These are phyloP conservation scores for Lepidurus couesii DNA, from an alignment of 1,140 invertebrate species.

Conservation along the genomic window DNA sequence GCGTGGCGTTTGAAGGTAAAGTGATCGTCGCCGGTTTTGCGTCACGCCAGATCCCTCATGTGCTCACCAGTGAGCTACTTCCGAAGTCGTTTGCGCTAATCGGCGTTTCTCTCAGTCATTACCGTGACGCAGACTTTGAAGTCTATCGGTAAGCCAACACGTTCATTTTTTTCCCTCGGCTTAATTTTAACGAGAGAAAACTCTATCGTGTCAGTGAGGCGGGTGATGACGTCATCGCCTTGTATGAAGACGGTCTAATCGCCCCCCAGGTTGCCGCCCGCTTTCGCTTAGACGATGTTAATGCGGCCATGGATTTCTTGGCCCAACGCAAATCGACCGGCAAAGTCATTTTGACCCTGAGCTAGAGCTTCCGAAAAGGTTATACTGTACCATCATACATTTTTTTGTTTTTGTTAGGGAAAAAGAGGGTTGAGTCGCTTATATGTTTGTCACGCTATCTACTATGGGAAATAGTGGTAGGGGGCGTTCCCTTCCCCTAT, in stretches of 20 bases:
- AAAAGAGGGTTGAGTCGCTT: not conserved
- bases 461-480: not conserved
- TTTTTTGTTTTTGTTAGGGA: not conserved
- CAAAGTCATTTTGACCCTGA: slow-evolving; percentile 49
- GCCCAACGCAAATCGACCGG: slow-evolving; percentile 49
- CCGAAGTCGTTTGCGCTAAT: slow-evolving; percentile 48
- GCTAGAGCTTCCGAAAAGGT: slow-evolving; percentile 35
- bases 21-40: slow-evolving; percentile 54
- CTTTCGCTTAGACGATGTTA: slow-evolving; percentile 48
- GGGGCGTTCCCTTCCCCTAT: not conserved
- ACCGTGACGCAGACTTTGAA: slow-evolving; percentile 47
- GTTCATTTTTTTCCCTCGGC: slow-evolving; percentile 15
- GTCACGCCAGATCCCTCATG: slow-evolving; percentile 45
- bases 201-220: slow-evolving; percentile 41
- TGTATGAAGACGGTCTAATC: slow-evolving; percentile 49
- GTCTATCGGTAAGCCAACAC: slow-evolving; percentile 47
- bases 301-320: slow-evolving; percentile 49
- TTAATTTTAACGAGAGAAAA: not conserved
- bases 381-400: not conserved
- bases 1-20: slow-evolving; percentile 50
- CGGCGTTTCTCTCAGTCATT: slow-evolving; percentile 53
- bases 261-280: slow-evolving; percentile 48
- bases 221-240: slow-evolving; percentile 49
- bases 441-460: slow-evolving; percentile 1
- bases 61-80: slow-evolving; percentile 44